Evolutionary conservation across 2,113 vertebrate genomes (phyloP), one percentile per base, ranked within the genome.

Genomic region (Atherinomorus stipes): DNA sequence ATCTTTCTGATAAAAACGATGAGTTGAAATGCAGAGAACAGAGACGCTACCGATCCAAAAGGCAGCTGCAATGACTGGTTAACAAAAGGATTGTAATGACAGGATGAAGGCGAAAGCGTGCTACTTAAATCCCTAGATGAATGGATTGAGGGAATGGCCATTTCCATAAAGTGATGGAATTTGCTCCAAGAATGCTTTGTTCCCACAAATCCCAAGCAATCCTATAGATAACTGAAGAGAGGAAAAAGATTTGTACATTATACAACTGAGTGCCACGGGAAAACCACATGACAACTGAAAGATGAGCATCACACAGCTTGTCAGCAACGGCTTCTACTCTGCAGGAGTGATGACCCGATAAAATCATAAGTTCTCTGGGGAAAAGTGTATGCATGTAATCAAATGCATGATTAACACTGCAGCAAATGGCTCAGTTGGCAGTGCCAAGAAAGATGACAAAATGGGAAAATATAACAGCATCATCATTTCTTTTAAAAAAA

Each of bases 101-200:
- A 53, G 77, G 62, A 77, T 77, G 65, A 75, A 73, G 34, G 1
- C 23, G 28, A 49, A 73, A 51, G 68, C n/a, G 2, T 31, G 34
- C 71, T 45, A 52, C 74, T 85, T 85, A 85, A 88, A 85, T 80
- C 84, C 68, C 74, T 1, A 31, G 45, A 72, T 84, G 69, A 87
- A 87, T 84, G 82, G 78, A 80, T 81, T 45, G 80, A 84, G 61
- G 73, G 69, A 74, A 79, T 59, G 59, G 37, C 65, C 59, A 84
- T 85, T 84, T 82, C 78, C 64, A 82, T 85, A 85, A 83, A 86
- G 64, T 79, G 76, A 87, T 82, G 82, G 85, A 82, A 82, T 83
- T 81, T 77, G 45, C 77, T 76, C 60, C 42, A 21, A 70, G 75
- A 45, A 0, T 80, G 58, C 74, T 81, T 83, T 76, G 23, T 25